These are phyloP conservation scores for Norana najaformis DNA, from an alignment of 2,888 invertebrate genomes.

Conservation along the genomic window DNA sequence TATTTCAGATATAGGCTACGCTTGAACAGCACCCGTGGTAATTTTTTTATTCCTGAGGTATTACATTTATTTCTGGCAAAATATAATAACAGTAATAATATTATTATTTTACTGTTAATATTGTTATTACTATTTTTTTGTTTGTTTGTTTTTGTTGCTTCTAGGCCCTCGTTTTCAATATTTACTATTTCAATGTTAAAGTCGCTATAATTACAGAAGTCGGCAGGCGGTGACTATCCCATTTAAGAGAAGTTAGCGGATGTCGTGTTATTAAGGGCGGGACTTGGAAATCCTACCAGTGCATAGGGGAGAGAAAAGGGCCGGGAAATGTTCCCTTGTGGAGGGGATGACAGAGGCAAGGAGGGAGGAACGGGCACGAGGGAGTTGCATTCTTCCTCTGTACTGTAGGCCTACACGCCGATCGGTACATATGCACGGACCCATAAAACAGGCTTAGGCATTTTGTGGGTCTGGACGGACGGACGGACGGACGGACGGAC, in stretches of 20 bases:
- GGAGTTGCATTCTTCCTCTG: background rate
- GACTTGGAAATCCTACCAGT: background rate
- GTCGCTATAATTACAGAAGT: background rate
- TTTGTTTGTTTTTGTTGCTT: background rate
- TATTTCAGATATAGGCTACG: no score
- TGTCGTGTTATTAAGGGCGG: background rate
- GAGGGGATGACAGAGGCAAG: background rate
- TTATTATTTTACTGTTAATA: no score
- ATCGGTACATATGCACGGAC: background rate
- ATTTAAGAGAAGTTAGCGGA: background rate
- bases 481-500: background rate
- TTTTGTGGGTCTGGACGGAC: background rate
- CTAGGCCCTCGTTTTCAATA: background rate
- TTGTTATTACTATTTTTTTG: background rate
- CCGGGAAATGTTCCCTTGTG: background rate
- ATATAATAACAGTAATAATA: no score
- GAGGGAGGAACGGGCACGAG: background rate
- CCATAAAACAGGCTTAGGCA: constrained; percentile 4
- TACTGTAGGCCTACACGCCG: no score
- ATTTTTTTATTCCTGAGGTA: no score
- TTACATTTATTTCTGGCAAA: no score
- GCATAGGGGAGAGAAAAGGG: background rate
- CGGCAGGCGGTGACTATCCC: background rate
- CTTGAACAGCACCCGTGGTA: no score
- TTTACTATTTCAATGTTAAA: no score